These are phyloP conservation scores for Schizopygopsis pylzovi DNA, from an alignment of 2,797 vertebrate species.

Conservation along the genomic window DNA sequence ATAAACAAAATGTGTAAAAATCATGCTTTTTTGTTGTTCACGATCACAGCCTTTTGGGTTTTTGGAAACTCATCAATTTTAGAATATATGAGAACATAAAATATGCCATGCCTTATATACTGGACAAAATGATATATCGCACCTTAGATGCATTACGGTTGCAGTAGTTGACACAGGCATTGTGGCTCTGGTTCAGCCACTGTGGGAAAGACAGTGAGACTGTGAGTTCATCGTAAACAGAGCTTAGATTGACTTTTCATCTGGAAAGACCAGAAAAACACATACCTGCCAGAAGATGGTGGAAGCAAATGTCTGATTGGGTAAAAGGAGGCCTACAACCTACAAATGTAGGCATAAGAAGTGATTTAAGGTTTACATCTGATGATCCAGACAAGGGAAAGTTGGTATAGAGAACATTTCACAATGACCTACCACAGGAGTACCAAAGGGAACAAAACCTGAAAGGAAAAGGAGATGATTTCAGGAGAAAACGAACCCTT, in stretches of 20 bases:
- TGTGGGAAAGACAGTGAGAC: conserved; percentile 61
- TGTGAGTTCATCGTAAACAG: not conserved
- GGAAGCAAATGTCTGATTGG: conserved; percentile 89
- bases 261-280: not conserved
- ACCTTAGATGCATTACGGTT: conserved; percentile 95
- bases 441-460: conserved; percentile 96
- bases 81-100: not conserved
- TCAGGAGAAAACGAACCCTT: not conserved
- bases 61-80: not conserved
- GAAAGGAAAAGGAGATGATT: conserved; percentile 36
- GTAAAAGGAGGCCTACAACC: conserved; percentile 94
- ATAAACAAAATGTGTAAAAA: not conserved
- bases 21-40: too few species aligned
- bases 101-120: not conserved
- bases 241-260: not conserved
- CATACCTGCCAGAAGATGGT: conserved; percentile 95
- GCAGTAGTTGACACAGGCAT: conserved; percentile 93
- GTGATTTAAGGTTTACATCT: conserved; percentile 3
- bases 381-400: not conserved
- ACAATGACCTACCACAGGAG: conserved; percentile 87
- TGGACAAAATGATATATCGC: not conserved
- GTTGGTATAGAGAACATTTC: not conserved
- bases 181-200: conserved; percentile 98
- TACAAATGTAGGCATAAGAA: conserved; percentile 61
- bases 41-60: not conserved